Evolutionary conservation across 2,888 invertebrate species (phyloP).

Genomic region (Rhingia campestris): DNA sequence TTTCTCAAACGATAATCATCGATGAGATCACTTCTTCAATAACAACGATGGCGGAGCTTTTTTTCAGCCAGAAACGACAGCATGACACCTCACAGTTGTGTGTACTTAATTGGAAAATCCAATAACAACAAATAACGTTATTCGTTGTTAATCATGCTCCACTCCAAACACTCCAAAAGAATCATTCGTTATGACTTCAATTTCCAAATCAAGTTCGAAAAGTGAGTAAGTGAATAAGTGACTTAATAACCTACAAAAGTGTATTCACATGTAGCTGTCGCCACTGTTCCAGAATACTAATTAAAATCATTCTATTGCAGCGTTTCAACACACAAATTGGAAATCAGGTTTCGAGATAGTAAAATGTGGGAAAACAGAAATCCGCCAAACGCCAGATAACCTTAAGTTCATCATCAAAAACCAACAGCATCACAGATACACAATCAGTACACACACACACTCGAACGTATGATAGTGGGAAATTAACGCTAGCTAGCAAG

Average conservation of each 20-base stretch:
- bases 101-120: constrained; percentile 7
- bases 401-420: constrained; percentile 49
- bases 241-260: constrained; percentile 32
- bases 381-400: constrained; percentile 48
- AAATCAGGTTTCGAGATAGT: constrained; percentile 37
- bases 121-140: neutral
- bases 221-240: neutral
- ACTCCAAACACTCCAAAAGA: constrained; percentile 1
- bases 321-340: neutral
- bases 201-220: constrained; percentile 3
- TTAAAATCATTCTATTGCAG: neutral
- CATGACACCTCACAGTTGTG: neutral
- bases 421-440: constrained; percentile 16
- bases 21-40: constrained; percentile 53
- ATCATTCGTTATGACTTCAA: constrained; percentile 8
- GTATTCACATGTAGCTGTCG: neutral
- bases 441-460: constrained; percentile 17
- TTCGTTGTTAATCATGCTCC: neutral
- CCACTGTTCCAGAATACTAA: constrained; percentile 3
- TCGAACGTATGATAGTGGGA: no score
- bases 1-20: constrained; percentile 4
- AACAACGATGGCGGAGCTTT: constrained; percentile 12
- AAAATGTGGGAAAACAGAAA: neutral
- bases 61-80: neutral
- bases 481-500: no score